Evolutionary conservation across 1,140 invertebrate species (phyloP).

Genomic region (Platyscapa corneri): DNA sequence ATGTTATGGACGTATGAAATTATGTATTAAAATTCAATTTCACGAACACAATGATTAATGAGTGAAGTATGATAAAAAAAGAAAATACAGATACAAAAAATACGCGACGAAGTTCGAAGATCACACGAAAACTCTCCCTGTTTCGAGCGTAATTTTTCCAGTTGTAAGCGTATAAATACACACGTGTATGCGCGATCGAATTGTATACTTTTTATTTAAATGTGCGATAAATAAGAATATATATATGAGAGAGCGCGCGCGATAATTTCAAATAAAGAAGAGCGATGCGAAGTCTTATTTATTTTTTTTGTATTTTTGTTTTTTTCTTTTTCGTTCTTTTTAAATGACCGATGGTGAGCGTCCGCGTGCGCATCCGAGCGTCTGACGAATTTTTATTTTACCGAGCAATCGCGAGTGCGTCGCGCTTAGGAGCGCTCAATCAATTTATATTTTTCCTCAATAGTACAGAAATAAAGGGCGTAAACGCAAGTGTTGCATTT

Average conservation of each 20-base stretch:
- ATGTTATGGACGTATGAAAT: conserved; percentile 54
- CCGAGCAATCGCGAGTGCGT: conserved; percentile 31
- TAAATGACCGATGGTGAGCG: conserved; percentile 14
- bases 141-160: conserved; percentile 49
- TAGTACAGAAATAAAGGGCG: conserved; percentile 2
- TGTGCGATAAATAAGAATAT: conserved; percentile 49
- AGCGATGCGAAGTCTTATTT: conserved; percentile 29
- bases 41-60: conserved; percentile 50
- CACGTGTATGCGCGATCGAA: conserved; percentile 44
- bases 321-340: conserved; percentile 40
- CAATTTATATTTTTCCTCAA: conserved; percentile 41
- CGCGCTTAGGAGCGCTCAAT: conserved; percentile 39
- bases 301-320: conserved; percentile 34
- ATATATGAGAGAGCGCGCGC: conserved; percentile 44
- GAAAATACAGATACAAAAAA: conserved; percentile 45
- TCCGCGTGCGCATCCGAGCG: conserved; percentile 12
- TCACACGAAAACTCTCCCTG: conserved; percentile 45
- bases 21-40: conserved; percentile 53
- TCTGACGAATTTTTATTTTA: conserved; percentile 48
- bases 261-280: conserved; percentile 44
- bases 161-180: conserved; percentile 46
- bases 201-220: conserved; percentile 53
- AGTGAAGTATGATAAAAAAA: conserved; percentile 52
- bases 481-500: neutral
- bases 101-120: conserved; percentile 47